Evolutionary conservation across 1,140 invertebrate species (phyloP).

Genomic region (Drosophila dunni): DNA sequence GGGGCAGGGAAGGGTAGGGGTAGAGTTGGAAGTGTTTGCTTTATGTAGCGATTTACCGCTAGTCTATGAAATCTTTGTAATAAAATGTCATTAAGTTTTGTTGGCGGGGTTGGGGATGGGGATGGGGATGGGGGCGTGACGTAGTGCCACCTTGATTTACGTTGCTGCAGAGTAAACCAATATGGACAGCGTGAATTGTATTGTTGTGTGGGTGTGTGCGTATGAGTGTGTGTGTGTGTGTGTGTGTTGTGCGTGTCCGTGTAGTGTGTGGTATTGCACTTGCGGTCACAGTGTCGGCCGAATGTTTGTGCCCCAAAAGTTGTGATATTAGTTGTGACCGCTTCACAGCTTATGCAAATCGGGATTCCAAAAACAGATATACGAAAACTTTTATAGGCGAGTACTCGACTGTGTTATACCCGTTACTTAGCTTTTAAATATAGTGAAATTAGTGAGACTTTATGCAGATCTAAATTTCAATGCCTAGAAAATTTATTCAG

Average conservation of each 20-base stretch:
- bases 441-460: no score
- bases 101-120: constrained; percentile 17
- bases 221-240: constrained; percentile 1
- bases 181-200: constrained; percentile 10
- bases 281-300: constrained; percentile 43
- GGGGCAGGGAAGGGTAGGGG: neutral
- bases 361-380: constrained; percentile 3
- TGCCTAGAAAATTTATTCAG: no score
- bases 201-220: constrained; percentile 1
- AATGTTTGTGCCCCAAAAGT: constrained; percentile 47
- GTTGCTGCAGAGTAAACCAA: constrained; percentile 44
- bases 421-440: no score
- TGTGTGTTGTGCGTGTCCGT: constrained; percentile 13
- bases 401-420: no score
- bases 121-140: constrained; percentile 9
- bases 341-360: constrained; percentile 54
- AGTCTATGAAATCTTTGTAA: constrained; percentile 64
- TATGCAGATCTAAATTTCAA: no score
- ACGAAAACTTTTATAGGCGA: neutral
- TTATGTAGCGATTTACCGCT: constrained; percentile 35
- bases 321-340: constrained; percentile 69
- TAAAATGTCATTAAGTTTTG: constrained; percentile 75
- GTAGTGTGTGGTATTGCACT: constrained; percentile 22
- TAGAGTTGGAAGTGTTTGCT: neutral
- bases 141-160: constrained; percentile 66